A percentile compares a stretch with the other conserved stretches of the same genome.
phyloP scores from a whole-genome alignment of 2,888 invertebrate genomes.

The Cantharis rufa region DNA sequence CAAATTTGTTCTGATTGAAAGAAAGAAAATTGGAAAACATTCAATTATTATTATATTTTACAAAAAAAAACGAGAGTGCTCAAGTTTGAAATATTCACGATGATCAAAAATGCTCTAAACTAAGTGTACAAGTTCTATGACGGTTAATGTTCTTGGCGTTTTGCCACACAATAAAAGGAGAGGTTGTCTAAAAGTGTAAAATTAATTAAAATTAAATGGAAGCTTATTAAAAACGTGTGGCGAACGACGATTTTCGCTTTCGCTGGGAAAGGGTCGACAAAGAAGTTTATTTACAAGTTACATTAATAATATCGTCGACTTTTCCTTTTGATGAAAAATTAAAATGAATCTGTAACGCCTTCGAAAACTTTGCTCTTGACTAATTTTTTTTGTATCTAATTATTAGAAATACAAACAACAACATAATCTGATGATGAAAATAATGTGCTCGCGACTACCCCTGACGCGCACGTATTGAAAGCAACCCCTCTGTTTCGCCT shows the following conservation, averaged over 20 bases:
- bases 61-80: not conserved
- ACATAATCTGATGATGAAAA: too few relatives aligned
- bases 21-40: not conserved
- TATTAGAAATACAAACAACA: too few relatives aligned
- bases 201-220: constrained; percentile 1
- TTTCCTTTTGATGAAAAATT: not conserved
- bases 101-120: constrained; percentile 1
- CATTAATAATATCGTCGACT: not conserved
- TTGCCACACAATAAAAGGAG: constrained; percentile 7
- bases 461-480: too few relatives aligned
- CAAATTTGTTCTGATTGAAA: not conserved
- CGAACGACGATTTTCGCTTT: not conserved
- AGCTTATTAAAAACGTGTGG: not conserved
- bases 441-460: too few relatives aligned
- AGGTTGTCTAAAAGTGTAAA: not conserved
- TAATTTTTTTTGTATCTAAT: not conserved
- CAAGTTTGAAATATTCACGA: not conserved
- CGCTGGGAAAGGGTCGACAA: not conserved
- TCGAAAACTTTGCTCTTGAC: not conserved
- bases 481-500: too few relatives aligned
- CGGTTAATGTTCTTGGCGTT: constrained; percentile 8
- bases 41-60: not conserved
- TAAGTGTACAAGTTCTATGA: constrained; percentile 2
- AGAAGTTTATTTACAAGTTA: not conserved
- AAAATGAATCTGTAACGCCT: not conserved